phyloP scores from a whole-genome alignment of 2,797 vertebrate species.

The Cichlasoma orientale region DNA sequence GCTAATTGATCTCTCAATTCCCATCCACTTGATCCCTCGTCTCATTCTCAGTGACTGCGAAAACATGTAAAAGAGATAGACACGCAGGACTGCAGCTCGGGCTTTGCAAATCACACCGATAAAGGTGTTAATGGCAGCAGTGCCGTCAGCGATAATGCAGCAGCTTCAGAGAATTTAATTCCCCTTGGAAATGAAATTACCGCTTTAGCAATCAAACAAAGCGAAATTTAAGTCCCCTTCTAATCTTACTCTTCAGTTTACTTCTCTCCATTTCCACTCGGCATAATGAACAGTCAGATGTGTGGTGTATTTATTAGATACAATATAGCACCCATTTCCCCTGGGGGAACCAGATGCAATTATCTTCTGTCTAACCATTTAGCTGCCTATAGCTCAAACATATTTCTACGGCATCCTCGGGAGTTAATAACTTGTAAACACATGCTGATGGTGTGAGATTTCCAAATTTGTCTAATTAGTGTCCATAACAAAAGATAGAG shows the following conservation, averaged over 20 bases:
- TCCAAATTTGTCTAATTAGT: slow-evolving; percentile 9
- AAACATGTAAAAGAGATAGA: slow-evolving; percentile 31
- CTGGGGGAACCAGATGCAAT: slow-evolving; percentile 34
- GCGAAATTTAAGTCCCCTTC: slow-evolving; percentile 24
- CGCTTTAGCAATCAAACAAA: slow-evolving; percentile 48
- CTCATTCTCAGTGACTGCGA: slow-evolving; percentile 15
- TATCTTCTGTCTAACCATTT: slow-evolving; percentile 34
- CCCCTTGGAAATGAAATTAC: slow-evolving; percentile 27
- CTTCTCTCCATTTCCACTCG: slow-evolving; percentile 18
- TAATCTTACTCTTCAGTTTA: slow-evolving; percentile 24
- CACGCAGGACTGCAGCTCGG: not conserved
- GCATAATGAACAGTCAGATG: slow-evolving; percentile 30
- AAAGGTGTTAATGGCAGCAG: slow-evolving; percentile 26
- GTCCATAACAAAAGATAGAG: not conserved
- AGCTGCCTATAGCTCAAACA: slow-evolving; percentile 26
- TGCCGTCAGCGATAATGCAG: slow-evolving; percentile 27
- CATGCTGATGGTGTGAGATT: not conserved
- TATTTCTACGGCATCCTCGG: slow-evolving; percentile 6
- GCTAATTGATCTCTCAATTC: slow-evolving; percentile 63
- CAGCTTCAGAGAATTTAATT: slow-evolving; percentile 13
- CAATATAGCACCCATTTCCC: not conserved
- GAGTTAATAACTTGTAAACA: slow-evolving; percentile 25
- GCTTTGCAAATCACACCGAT: slow-evolving; percentile 40
- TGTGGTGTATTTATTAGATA: slow-evolving; percentile 40
- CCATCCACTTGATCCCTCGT: slow-evolving; percentile 43